Evolutionary conservation across 2,797 vertebrate genomes (phyloP), one percentile per base, ranked within the genome.

Genomic region (Oreochromis mossambicus): DNA sequence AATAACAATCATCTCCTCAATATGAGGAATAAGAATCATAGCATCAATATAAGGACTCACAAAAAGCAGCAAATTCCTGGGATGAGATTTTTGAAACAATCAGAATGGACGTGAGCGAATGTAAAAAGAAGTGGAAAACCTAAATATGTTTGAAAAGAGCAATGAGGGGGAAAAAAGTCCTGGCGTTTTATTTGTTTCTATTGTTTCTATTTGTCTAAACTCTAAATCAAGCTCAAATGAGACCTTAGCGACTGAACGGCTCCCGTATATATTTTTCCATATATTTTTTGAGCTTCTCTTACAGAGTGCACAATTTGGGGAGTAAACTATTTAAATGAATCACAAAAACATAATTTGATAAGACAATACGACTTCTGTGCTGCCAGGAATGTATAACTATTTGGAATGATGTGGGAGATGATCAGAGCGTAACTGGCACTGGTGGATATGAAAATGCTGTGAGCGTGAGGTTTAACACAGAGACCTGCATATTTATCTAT

Each of bases 91-190:
- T 32, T 32, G 55, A 58, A 32, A 32, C 55, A 1, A 58, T 32
- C 26, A 17, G 26, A 58, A 17, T 2, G 14, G 5, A 58, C 1
- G 1, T 4, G 55, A 58, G 55, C 17, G 55, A 58, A 58, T 17
- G 26, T 2, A 58, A 32, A 58, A 17, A 32, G 26, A 58, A 58
- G 55, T 10, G 14, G 55, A 56, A 29, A 3, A 29, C 14, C 55
- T 29, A 56, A 56, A 56, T 29, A 3, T 56, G 55, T 32, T 58
- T 58, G 3, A 10, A 32, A 32, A 14, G 54, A 29, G 13, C 13
- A 15, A 29, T 29, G 11, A 0, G 4, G 4, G 4, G 17, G 2
- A 1, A 5, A 0, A 2, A 6, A 2, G 26, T 56, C 26, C 56
- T 32, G 2, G 29, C 29, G 19, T 34, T 34, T 9, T n/a, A 10